phyloP scores from a whole-genome alignment of 2,888 invertebrate genomes.

The Osmoderma eremita region DNA sequence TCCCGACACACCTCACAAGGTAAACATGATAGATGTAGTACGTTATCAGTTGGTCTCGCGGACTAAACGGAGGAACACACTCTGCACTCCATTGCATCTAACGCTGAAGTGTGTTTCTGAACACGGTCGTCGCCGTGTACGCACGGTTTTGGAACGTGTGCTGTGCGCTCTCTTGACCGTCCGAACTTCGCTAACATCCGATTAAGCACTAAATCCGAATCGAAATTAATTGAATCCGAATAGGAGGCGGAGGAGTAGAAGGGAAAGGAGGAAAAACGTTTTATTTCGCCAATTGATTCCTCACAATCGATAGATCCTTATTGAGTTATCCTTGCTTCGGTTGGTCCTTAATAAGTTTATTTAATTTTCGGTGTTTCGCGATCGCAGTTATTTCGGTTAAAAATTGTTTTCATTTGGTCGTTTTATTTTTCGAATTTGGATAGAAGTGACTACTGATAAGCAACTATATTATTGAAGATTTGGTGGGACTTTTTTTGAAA shows the following conservation, averaged over 20 bases:
- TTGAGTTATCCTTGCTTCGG: slow-evolving; percentile 21
- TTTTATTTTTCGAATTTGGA: not conserved
- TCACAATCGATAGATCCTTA: slow-evolving; percentile 30
- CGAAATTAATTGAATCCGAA: slow-evolving; percentile 44
- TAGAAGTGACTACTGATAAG: not conserved
- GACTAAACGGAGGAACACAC: slow-evolving; percentile 43
- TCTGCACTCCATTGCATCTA: slow-evolving; percentile 16
- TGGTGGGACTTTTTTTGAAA: not conserved
- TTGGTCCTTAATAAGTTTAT: not conserved
- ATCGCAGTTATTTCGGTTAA: not conserved
- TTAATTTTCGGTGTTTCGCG: slow-evolving; percentile 3
- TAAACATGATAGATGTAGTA: slow-evolving; percentile 58
- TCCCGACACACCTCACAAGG: slow-evolving; percentile 62
- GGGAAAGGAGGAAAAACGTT: slow-evolving; percentile 27
- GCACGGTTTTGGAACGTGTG: slow-evolving; percentile 50
- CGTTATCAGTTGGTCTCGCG: slow-evolving; percentile 56
- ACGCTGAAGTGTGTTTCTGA: slow-evolving; percentile 32
- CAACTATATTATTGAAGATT: not conserved
- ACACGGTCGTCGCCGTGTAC: slow-evolving; percentile 44
- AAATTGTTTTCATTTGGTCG: not conserved
- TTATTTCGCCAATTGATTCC: slow-evolving; percentile 49
- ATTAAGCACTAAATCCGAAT: slow-evolving; percentile 46
- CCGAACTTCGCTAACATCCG: slow-evolving; percentile 43
- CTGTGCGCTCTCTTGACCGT: slow-evolving; percentile 17
- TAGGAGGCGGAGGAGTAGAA: not conserved